Percentiles rank a stretch among this genome's conserved stretches.
Conservation (phyloP, 2,888 invertebrate species). For the Stictocephala bisonia region DNA sequence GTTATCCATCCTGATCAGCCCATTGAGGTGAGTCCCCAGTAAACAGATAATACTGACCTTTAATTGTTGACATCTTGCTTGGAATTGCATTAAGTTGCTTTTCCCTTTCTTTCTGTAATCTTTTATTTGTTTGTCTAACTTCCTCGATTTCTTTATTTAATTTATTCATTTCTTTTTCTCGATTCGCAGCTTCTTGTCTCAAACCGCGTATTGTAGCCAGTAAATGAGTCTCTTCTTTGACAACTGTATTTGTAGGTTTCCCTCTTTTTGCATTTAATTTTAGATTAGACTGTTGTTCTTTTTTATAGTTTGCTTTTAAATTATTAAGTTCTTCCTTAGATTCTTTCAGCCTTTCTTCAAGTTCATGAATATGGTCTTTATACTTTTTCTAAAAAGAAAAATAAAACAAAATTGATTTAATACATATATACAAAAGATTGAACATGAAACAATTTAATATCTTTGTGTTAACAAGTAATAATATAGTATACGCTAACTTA, state of each 20-base stretch:
- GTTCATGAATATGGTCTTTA: conserved; percentile 56
- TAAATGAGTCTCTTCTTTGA: conserved; percentile 76
- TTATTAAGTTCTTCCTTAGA: conserved; percentile 60
- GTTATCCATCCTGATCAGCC: no score
- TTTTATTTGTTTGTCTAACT: conserved; percentile 77
- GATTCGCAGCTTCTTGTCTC: conserved; percentile 77
- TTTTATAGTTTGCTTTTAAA: conserved; percentile 58
- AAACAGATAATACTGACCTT: no score
- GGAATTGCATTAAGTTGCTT: conserved; percentile 51
- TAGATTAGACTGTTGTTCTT: conserved; percentile 44
- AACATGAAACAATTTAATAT: no score
- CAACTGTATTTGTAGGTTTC: conserved; percentile 65
- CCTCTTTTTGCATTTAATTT: neutral
- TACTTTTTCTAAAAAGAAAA: conserved; percentile 56
- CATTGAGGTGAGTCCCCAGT: no score
- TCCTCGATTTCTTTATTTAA: conserved; percentile 82
- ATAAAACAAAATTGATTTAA: no score
- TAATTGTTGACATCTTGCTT: neutral
- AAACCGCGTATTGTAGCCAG: conserved; percentile 83
- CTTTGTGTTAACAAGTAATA: no score
- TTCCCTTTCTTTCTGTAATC: conserved; percentile 81
- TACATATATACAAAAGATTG: no score
- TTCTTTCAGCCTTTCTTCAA: conserved; percentile 56
- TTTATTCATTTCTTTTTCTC: conserved; percentile 78
- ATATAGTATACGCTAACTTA: no score